phyloP scores from a whole-genome alignment of 2,888 invertebrate genomes.

The Hypolimnas misippus region DNA sequence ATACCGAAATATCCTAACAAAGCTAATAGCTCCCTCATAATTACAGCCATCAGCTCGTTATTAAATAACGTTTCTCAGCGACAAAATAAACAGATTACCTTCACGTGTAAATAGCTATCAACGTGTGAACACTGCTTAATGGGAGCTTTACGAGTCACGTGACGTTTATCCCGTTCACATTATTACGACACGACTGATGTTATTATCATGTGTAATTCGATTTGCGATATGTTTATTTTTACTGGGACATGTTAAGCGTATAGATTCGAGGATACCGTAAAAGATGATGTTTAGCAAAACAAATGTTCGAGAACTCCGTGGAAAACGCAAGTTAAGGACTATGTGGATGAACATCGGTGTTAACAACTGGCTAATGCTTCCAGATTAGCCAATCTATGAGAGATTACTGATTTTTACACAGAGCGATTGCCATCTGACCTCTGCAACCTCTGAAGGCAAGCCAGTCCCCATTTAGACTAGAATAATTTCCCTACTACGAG shows the following conservation, averaged over 20 bases:
- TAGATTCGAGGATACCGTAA: no score
- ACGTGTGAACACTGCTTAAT: slow-evolving; percentile 40
- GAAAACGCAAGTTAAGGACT: no score
- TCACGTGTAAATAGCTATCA: slow-evolving; percentile 40
- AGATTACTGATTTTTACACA: no score
- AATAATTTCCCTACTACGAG: no score
- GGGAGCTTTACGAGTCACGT: slow-evolving; percentile 34
- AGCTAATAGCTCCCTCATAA: slow-evolving; percentile 38
- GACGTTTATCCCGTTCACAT: slow-evolving; percentile 30
- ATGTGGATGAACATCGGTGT: no score
- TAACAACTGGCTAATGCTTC: no score
- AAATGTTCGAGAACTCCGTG: no score
- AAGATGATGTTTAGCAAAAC: no score
- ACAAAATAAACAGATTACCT: slow-evolving; percentile 43
- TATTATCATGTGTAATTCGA: background rate
- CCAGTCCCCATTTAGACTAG: no score
- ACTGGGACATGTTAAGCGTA: background rate
- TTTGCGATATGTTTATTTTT: background rate
- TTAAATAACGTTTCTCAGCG: slow-evolving; percentile 42
- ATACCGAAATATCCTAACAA: slow-evolving; percentile 30
- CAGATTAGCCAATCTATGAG: no score
- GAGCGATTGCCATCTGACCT: no score
- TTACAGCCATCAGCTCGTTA: slow-evolving; percentile 39
- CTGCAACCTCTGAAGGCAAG: no score
- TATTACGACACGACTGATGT: slow-evolving; percentile 20